A percentile compares a stretch with the other conserved stretches of the same genome.
Evolutionary conservation across 2,797 vertebrate species (phyloP).

Genomic region (Sebastes kiyomatsui): DNA sequence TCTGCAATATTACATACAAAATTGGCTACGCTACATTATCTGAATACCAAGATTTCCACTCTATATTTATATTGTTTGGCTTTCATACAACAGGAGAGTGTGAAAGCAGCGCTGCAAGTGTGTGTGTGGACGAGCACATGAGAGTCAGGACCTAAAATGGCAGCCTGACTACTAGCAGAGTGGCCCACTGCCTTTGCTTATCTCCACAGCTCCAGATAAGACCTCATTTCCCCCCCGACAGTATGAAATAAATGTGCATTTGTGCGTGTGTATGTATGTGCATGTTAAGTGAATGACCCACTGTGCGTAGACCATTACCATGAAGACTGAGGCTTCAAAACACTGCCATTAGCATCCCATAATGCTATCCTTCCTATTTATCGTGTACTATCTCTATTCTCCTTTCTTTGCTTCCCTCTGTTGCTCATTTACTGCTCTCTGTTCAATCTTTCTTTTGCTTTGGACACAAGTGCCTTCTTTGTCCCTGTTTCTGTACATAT

Average conservation of each 20-base stretch:
- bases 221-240: slow-evolving; percentile 64
- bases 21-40: slow-evolving; percentile 3
- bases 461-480: not conserved
- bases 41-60: slow-evolving; percentile 33
- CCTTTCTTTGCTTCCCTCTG: not conserved
- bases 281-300: slow-evolving; percentile 48
- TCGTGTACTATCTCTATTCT: not conserved
- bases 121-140: not conserved
- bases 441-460: not conserved
- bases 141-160: slow-evolving; percentile 50
- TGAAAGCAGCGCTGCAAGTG: not conserved
- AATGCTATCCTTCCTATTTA: slow-evolving; percentile 19
- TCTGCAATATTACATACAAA: not conserved
- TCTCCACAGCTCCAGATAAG: slow-evolving; percentile 79
- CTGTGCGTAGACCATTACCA: slow-evolving; percentile 35
- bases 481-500: not conserved
- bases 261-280: slow-evolving; percentile 24
- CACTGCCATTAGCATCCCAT: slow-evolving; percentile 43
- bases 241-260: slow-evolving; percentile 65
- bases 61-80: slow-evolving; percentile 44
- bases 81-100: slow-evolving; percentile 24
- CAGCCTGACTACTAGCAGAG: slow-evolving; percentile 39
- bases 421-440: slow-evolving; percentile 6
- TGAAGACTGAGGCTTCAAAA: slow-evolving; percentile 46
- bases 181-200: slow-evolving; percentile 67